Evolutionary conservation across 1,140 invertebrate genomes (phyloP).

Genomic region (Paramacrobiotus metropolitanus): DNA sequence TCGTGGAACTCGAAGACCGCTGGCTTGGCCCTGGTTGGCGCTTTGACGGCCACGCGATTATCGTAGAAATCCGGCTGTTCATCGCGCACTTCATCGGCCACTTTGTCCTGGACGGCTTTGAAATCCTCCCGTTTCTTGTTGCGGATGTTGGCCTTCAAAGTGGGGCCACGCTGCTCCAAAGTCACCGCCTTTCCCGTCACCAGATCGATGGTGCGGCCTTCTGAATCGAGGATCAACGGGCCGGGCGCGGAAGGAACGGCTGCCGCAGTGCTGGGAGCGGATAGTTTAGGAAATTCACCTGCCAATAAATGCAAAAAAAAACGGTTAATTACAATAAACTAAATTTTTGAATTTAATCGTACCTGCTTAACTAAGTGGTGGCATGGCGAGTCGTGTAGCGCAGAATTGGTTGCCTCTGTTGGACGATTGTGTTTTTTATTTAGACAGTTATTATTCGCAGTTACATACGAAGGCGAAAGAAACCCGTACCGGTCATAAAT

Average conservation of each 20-base stretch:
- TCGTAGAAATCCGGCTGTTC: constrained; percentile 51
- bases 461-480: no score
- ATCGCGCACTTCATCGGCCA: constrained; percentile 15
- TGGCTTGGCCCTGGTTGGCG: constrained; percentile 37
- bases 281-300: not conserved
- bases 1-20: constrained; percentile 67
- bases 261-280: no score
- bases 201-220: constrained; percentile 64
- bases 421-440: no score
- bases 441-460: no score
- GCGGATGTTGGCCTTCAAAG: constrained; percentile 66
- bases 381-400: no score
- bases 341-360: no score
- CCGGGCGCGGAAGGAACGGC: constrained; percentile 38
- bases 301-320: not conserved
- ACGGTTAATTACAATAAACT: no score
- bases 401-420: no score
- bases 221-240: constrained; percentile 66
- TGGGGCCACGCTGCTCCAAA: constrained; percentile 65
- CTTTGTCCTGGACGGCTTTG: constrained; percentile 32
- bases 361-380: no score
- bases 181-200: constrained; percentile 63
- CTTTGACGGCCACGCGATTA: constrained; percentile 42
- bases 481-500: no score
- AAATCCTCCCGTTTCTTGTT: constrained; percentile 76